Base-by-base conservation (phyloP, 2,888 invertebrate species). In the Nomada hirtipes region DNA sequence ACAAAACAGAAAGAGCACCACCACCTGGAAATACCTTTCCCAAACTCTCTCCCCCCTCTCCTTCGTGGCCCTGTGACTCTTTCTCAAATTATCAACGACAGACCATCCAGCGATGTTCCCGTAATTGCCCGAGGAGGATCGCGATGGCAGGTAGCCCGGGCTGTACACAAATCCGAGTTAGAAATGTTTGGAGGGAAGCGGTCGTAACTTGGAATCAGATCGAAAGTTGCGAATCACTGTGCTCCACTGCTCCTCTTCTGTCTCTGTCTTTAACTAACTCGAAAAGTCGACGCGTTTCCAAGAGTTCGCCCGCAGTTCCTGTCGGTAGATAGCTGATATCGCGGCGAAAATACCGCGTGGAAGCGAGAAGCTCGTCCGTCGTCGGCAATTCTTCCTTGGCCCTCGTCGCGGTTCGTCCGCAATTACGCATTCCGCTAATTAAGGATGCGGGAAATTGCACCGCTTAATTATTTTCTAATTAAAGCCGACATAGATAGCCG, bases 371-470 rank as follows among this genome's bases (percentile, higher is more conserved):
- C 76, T 63, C 83, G 78, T 71, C 75, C 83, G 65, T 83, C 78
- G n/a, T 65, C 42, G 68, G 10, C 44, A 36, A 44, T 77, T 69
- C 73, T 73, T 70, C 52, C 18, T 18, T 20, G 23, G 11, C 23
- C 13, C 47, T 23, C 61, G 0, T 1, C 18, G 11, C 3, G 20
- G 9, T 4, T 0, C 20, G 1, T 20, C 15, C 55, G 78, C 89
- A 91, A 90, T 91, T 90, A 82, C 86, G 80, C 83, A 83, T 89
- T 87, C 79, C 77, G 79, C 86, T 89, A 90, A 91, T 91, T 91
- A 91, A 86, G 84, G 79, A 86, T 84, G 70, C 81, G 74, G 78
- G 86, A 86, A 88, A 89, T 90, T 84, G 72, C 76, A 53, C 57
- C 36, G 73, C 85, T 87, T 89, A 89, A 90, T 88, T 89, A 90